These are phyloP conservation scores for Eurosta solidaginis DNA, from an alignment of 1,140 invertebrate genomes.

Conservation along the genomic window DNA sequence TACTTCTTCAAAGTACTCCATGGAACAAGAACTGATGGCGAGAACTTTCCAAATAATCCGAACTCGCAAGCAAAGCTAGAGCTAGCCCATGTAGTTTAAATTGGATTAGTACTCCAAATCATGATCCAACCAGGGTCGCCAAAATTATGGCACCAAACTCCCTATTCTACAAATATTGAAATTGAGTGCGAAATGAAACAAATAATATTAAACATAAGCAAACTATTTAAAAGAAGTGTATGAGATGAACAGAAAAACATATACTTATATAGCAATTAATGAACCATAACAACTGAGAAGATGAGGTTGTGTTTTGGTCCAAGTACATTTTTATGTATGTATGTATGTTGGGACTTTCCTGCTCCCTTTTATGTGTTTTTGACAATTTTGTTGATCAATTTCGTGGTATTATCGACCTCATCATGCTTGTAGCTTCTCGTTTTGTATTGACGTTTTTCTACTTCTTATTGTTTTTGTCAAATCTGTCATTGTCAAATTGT, in stretches of 20 bases:
- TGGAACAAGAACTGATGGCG: too few relatives aligned
- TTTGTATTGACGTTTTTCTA: neutral
- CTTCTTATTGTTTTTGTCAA: neutral
- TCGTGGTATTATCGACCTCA: constrained; percentile 21
- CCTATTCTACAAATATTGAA: too few relatives aligned
- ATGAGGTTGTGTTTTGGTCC: neutral
- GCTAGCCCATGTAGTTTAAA: too few relatives aligned
- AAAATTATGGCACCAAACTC: too few relatives aligned
- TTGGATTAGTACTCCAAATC: too few relatives aligned
- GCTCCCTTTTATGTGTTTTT: neutral
- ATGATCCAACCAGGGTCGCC: too few relatives aligned
- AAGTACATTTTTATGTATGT: too few relatives aligned
- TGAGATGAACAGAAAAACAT: neutral
- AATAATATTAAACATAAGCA: neutral
- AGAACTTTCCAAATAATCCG: too few relatives aligned
- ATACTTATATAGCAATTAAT: constrained; percentile 19
- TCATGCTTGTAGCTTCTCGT: neutral
- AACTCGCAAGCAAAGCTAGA: too few relatives aligned
- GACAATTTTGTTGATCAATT: constrained; percentile 25
- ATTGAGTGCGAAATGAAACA: neutral
- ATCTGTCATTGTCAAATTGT: constrained; percentile 21
- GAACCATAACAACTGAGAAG: neutral
- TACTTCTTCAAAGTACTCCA: too few relatives aligned
- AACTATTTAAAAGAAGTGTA: neutral
- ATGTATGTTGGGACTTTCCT: neutral